Evolutionary conservation across 2,888 invertebrate genomes (phyloP), one percentile per base, ranked within the genome.

Genomic region (Troides oblongomaculatus): DNA sequence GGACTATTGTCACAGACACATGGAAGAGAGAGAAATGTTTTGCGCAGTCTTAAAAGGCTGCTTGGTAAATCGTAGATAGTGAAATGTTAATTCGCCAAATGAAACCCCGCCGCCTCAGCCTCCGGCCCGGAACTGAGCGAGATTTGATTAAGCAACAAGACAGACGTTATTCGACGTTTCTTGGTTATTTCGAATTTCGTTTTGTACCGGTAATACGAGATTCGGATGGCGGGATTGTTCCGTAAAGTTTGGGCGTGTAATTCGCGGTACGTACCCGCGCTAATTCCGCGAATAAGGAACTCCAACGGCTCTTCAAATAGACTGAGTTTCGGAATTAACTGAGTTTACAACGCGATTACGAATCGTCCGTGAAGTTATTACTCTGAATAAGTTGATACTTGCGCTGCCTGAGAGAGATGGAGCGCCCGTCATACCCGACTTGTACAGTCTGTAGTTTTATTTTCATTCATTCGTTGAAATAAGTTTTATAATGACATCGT

Each of bases 121-220:
- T 53, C 50, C 57, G 6, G 36, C 12, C 66, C 25, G n/a, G 50
- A 60, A 60, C 66, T 84, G 85, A 86, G 85, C 82, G 81, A 86
- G 86, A 90, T 90, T 90, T 90, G 91, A 91, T 91, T 90, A 90
- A 87, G 84, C 84, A 85, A 84, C 84, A 86, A 81, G 81, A 78
- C 86, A 85, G 85, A 87, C 85, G 85, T 88, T 85, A 88, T 84
- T 30, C 30, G 30, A 30, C 30, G 30, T 30, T 87, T 84, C 83
- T 76, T 72, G 74, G 76, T 76, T 78, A 81, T 81, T 77, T 75
- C 73, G 58, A 72, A 73, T 60, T 71, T 71, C 60, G 64, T 69
- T 73, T 72, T 66, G 68, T 62, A 68, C 65, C 70, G 66, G 70
- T 73, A 69, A 73, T 74, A 71, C 71, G 68, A 72, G 72, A 73